Conservation (phyloP, 2,888 invertebrate species). For the Microplitis manilae region DNA sequence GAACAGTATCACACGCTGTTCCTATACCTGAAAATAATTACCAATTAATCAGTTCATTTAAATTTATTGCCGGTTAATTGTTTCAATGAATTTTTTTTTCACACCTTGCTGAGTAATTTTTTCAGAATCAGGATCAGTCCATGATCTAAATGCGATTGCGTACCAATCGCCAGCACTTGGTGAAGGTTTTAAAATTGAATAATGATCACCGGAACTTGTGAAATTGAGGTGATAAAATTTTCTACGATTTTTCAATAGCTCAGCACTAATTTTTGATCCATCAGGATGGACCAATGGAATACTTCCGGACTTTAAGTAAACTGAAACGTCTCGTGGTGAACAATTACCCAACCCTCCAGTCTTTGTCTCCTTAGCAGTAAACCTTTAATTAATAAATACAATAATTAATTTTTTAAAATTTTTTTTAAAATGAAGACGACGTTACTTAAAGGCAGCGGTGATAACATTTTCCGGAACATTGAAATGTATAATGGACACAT, state of each 20-base stretch:
- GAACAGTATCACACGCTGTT: slow-evolving; percentile 77
- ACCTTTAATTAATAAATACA: slow-evolving; percentile 54
- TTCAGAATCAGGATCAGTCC: slow-evolving; percentile 81
- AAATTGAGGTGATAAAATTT: slow-evolving; percentile 76
- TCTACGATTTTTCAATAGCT: slow-evolving; percentile 74
- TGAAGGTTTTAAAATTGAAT: slow-evolving; percentile 76
- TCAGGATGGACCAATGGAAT: slow-evolving; percentile 89
- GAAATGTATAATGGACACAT: slow-evolving; percentile 76
- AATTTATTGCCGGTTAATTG: background rate
- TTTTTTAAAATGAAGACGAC: slow-evolving; percentile 21
- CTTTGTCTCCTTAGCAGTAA: slow-evolving; percentile 65
- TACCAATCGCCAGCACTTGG: slow-evolving; percentile 86
- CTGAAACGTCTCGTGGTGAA: slow-evolving; percentile 76
- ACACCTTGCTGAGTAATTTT: slow-evolving; percentile 84
- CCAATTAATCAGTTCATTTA: background rate
- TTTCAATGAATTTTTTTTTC: background rate
- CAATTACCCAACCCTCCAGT: slow-evolving; percentile 75
- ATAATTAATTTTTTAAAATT: no score
- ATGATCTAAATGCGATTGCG: slow-evolving; percentile 83
- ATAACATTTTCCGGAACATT: slow-evolving; percentile 73
- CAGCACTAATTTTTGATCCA: slow-evolving; percentile 82
- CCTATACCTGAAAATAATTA: slow-evolving; percentile 76
- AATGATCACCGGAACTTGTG: slow-evolving; percentile 76
- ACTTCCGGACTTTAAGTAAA: slow-evolving; percentile 85
- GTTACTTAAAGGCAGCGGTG: slow-evolving; percentile 72